A percentile compares a stretch with the other conserved stretches of the same genome.
Conservation (phyloP, 1,140 invertebrate genomes). For the Marisa cornuarietis region DNA sequence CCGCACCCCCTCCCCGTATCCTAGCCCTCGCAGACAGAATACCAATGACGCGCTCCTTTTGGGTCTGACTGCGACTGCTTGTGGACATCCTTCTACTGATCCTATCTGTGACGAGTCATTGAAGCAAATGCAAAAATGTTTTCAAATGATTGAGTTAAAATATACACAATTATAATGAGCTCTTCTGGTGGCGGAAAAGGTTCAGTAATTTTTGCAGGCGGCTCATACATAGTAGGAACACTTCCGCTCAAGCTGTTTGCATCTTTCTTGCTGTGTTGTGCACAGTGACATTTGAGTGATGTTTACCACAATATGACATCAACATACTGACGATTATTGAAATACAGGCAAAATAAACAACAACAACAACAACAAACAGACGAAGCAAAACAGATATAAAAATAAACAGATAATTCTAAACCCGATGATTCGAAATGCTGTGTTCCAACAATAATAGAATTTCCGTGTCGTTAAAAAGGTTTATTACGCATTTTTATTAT, state of each 20-base stretch:
- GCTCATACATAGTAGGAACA: no score
- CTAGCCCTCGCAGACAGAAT: not conserved
- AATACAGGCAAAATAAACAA: not conserved
- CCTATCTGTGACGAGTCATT: not conserved
- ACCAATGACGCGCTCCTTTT: not conserved
- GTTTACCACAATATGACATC: no score
- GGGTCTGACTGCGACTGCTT: no score
- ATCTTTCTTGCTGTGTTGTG: no score
- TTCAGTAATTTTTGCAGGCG: not conserved
- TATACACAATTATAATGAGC: not conserved
- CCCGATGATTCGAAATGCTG: no score
- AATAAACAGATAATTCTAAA: not conserved
- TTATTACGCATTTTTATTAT: no score
- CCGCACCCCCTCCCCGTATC: not conserved
- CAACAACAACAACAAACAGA: not conserved
- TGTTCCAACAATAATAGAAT: no score
- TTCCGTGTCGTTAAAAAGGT: no score
- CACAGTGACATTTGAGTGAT: no score
- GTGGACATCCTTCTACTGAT: no score
- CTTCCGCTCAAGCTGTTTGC: no score
- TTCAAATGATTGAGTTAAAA: not conserved
- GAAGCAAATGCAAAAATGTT: not conserved
- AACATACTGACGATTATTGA: not conserved
- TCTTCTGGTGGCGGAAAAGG: not conserved
- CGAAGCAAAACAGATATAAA: not conserved